phyloP scores from a whole-genome alignment of 2,113 vertebrate genomes.

The Antigone vipio region DNA sequence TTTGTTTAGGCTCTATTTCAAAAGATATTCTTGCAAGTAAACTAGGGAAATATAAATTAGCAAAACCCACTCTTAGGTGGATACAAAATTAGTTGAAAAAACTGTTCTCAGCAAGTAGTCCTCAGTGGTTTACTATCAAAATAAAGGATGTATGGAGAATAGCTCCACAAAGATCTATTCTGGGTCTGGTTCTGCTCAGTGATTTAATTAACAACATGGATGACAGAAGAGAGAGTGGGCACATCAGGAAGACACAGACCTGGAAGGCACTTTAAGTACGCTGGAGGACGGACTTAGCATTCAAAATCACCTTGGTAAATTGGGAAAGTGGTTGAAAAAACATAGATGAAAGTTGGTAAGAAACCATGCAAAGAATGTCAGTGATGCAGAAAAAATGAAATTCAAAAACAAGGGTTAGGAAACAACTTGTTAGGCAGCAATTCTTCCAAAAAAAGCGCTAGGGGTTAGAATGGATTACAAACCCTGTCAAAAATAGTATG shows the following conservation, averaged over 20 bases:
- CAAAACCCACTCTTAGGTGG: neutral
- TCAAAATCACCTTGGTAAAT: neutral
- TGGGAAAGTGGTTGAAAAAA: neutral
- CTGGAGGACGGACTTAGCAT: neutral
- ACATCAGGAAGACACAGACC: neutral
- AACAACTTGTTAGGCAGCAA: neutral
- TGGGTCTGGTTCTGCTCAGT: neutral
- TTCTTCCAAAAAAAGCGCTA: conserved; percentile 5
- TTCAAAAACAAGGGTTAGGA: neutral
- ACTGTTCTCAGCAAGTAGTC: neutral
- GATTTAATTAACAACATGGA: neutral
- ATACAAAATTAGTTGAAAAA: neutral
- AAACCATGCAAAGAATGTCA: neutral
- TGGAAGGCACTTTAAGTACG: neutral
- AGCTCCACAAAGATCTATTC: neutral
- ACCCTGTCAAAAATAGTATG: neutral
- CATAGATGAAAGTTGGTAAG: neutral
- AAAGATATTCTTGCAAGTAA: neutral
- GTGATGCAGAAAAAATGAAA: neutral
- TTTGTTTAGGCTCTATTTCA: neutral
- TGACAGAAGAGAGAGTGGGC: neutral
- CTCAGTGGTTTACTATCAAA: neutral
- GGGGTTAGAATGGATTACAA: neutral
- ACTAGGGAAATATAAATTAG: neutral
- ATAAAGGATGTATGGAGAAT: neutral